These are phyloP conservation scores for Morpho deidamia DNA, from an alignment of 2,888 invertebrate species.

Conservation along the genomic window DNA sequence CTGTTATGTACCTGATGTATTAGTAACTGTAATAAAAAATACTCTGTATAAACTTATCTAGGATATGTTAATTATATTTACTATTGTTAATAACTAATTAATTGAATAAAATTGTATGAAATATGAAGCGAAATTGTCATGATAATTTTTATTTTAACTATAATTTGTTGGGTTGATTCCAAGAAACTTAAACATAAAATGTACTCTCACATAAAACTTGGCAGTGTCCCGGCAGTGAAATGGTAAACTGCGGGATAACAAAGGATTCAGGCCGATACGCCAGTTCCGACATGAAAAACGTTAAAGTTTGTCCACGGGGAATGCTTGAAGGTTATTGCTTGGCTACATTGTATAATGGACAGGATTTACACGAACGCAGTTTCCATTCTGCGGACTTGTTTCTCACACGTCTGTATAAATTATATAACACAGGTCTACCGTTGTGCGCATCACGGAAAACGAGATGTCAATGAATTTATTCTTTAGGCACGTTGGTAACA, in stretches of 20 bases:
- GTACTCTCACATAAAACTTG: constrained; percentile 50
- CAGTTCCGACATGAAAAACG: constrained; percentile 37
- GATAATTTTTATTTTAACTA: constrained; percentile 43
- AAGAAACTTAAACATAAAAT: constrained; percentile 55
- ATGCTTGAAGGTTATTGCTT: constrained; percentile 17
- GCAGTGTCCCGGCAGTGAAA: constrained; percentile 46
- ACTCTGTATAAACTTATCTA: too few relatives aligned
- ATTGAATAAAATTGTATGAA: too few relatives aligned
- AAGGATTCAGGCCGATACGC: constrained; percentile 32
- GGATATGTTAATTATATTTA: too few relatives aligned
- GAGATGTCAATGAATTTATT: too few relatives aligned
- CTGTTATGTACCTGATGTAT: too few relatives aligned
- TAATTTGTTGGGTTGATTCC: constrained; percentile 55
- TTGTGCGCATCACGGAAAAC: too few relatives aligned
- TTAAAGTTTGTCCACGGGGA: constrained; percentile 33
- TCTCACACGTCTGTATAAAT: too few relatives aligned
- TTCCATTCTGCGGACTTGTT: too few relatives aligned
- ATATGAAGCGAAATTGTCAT: constrained; percentile 29
- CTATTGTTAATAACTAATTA: too few relatives aligned
- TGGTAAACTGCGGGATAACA: constrained; percentile 37
- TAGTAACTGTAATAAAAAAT: too few relatives aligned
- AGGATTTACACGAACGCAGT: neutral
- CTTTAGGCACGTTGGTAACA: too few relatives aligned
- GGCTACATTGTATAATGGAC: constrained; percentile 10
- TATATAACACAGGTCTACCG: too few relatives aligned